These are phyloP conservation scores for Chelonus formosanus DNA, from an alignment of 2,888 invertebrate species.

Conservation along the genomic window DNA sequence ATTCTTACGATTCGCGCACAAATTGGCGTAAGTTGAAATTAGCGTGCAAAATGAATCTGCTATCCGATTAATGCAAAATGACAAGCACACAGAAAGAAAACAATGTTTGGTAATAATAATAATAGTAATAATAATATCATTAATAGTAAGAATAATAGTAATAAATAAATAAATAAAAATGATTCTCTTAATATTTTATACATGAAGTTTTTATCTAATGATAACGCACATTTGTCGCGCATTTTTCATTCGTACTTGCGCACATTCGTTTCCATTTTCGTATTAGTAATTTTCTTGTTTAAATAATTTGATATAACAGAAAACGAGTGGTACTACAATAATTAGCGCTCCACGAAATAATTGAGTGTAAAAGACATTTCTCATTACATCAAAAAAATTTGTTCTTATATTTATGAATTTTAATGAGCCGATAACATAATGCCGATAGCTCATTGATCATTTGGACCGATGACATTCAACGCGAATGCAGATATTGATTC, in stretches of 20 bases:
- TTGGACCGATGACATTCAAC: slow-evolving; percentile 76
- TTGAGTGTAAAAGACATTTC: background rate
- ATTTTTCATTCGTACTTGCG: background rate
- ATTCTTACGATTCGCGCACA: slow-evolving; percentile 38
- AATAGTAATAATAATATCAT: slow-evolving; percentile 42
- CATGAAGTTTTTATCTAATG: slow-evolving; percentile 40
- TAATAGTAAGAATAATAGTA: slow-evolving; percentile 40
- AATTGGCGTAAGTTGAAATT: slow-evolving; percentile 49
- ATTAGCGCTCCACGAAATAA: background rate
- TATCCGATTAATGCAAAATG: slow-evolving; percentile 52
- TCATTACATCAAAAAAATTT: no score
- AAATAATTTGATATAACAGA: background rate
- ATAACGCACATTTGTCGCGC: slow-evolving; percentile 26
- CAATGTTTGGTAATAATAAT: slow-evolving; percentile 50
- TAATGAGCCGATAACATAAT: slow-evolving; percentile 5
- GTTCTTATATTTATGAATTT: slow-evolving; percentile 11
- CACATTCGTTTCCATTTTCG: slow-evolving; percentile 11
- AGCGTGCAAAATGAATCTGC: slow-evolving; percentile 49
- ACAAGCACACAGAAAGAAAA: slow-evolving; percentile 51
- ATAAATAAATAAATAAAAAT: slow-evolving; percentile 40
- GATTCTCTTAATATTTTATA: slow-evolving; percentile 46
- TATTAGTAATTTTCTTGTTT: slow-evolving; percentile 13
- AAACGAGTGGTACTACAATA: slow-evolving; percentile 5
- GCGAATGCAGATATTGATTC: slow-evolving; percentile 87
- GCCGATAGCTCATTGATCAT: slow-evolving; percentile 64